Percentiles rank a stretch among this genome's conserved stretches.
Evolutionary conservation across 2,113 vertebrate genomes (phyloP).

Genomic region (Clarias batrachus): DNA sequence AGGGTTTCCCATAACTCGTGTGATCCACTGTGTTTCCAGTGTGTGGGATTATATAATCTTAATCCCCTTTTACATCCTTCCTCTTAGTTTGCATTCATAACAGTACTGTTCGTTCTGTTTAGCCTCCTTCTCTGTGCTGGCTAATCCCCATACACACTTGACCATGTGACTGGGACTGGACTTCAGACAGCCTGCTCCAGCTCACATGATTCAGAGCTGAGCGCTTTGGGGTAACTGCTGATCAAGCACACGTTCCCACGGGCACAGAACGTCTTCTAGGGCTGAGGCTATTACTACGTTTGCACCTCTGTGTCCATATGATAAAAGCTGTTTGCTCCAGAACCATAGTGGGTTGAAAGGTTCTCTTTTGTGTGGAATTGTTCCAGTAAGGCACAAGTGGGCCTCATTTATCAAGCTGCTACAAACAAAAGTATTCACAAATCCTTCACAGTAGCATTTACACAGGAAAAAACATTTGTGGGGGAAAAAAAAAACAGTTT

Average conservation of each 20-base stretch:
- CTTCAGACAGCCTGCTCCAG: constrained; percentile 13
- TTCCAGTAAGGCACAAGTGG: background rate
- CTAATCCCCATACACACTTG: constrained; percentile 43
- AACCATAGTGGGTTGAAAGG: background rate
- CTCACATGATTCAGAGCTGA: background rate
- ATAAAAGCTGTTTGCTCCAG: background rate
- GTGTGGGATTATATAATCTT: background rate
- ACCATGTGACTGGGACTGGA: constrained; percentile 29
- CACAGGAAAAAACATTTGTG: background rate
- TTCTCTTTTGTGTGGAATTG: background rate
- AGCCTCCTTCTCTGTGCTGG: constrained; percentile 10
- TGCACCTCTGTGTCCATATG: background rate
- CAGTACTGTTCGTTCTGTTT: constrained; percentile 23
- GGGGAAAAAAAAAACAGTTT: background rate
- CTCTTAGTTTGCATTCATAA: background rate
- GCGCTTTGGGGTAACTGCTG: constrained; percentile 9
- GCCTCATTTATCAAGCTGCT: background rate
- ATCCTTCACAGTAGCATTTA: background rate
- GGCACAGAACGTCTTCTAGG: background rate
- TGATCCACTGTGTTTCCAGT: background rate
- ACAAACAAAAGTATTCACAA: background rate
- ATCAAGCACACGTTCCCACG: constrained; percentile 9
- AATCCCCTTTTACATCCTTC: background rate
- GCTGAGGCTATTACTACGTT: background rate
- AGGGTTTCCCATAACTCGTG: background rate